Conservation (phyloP, 2,888 invertebrate genomes). For the Bellardia bayeri region DNA sequence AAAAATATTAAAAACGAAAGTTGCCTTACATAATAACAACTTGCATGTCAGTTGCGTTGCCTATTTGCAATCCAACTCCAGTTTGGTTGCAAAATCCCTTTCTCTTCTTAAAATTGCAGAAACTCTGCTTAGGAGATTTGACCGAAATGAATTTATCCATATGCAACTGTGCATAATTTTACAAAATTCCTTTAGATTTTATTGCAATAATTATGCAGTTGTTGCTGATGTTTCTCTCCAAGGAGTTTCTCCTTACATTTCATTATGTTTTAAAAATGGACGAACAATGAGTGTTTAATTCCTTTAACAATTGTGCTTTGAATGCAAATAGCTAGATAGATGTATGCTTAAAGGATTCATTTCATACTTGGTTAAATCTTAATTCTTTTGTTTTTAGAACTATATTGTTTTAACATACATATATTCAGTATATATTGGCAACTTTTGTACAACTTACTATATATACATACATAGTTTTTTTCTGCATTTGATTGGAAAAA, state of each 20-base stretch:
- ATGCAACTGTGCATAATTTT: slow-evolving; percentile 19
- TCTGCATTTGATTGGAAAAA: not conserved
- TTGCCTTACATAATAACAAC: no score
- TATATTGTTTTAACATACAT: not conserved
- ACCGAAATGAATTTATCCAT: not conserved
- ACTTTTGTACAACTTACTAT: not conserved
- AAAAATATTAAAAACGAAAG: no score
- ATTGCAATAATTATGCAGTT: slow-evolving; percentile 35
- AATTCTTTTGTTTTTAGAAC: not conserved
- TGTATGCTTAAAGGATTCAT: slow-evolving; percentile 21
- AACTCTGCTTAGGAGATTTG: not conserved
- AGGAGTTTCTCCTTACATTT: not conserved
- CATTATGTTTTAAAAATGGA: not conserved
- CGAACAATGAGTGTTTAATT: not conserved
- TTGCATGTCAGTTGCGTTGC: no score
- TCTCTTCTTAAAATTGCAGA: not conserved
- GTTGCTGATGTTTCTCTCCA: not conserved
- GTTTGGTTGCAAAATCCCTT: no score
- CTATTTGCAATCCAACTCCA: no score
- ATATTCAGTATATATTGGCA: not conserved
- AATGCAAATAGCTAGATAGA: not conserved
- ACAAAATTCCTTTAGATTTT: slow-evolving; percentile 28
- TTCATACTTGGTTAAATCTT: slow-evolving; percentile 6
- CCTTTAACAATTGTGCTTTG: slow-evolving; percentile 1
- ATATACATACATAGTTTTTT: not conserved